Evolutionary conservation across 2,888 invertebrate genomes (phyloP).

Genomic region (Cylindroiulus punctatus): DNA sequence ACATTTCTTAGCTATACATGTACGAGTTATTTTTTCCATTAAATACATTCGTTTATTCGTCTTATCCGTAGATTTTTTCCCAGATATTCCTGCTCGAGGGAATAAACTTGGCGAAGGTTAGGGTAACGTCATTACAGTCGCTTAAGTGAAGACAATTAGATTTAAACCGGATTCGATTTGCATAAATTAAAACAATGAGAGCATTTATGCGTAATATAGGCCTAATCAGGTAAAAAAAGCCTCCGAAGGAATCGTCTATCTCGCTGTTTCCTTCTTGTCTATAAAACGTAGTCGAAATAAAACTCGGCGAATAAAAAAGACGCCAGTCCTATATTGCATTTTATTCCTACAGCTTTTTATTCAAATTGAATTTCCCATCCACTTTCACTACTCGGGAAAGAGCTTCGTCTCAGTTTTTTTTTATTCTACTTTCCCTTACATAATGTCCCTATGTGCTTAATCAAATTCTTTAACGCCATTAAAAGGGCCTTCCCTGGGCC

Average conservation of each 20-base stretch:
- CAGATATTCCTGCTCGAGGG: neutral
- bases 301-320: neutral
- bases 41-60: neutral
- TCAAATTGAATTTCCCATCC: constrained; percentile 21
- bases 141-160: constrained; percentile 28
- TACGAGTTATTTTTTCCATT: neutral
- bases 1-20: neutral
- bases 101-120: neutral
- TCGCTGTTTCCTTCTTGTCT: neutral
- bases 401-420: neutral
- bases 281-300: neutral
- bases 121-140: constrained; percentile 25
- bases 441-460: constrained; percentile 6
- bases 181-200: constrained; percentile 30
- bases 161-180: constrained; percentile 12
- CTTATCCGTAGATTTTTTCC: neutral
- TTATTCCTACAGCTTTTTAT: constrained; percentile 19
- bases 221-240: constrained; percentile 24
- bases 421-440: neutral
- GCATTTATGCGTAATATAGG: constrained; percentile 16
- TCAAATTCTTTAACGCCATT: constrained; percentile 22
- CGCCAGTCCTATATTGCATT: neutral
- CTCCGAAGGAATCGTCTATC: neutral
- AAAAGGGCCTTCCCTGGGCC: constrained; percentile 2
- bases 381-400: neutral